Evolutionary conservation across 2,888 invertebrate species (phyloP).

Genomic region (Dascillus cervinus): DNA sequence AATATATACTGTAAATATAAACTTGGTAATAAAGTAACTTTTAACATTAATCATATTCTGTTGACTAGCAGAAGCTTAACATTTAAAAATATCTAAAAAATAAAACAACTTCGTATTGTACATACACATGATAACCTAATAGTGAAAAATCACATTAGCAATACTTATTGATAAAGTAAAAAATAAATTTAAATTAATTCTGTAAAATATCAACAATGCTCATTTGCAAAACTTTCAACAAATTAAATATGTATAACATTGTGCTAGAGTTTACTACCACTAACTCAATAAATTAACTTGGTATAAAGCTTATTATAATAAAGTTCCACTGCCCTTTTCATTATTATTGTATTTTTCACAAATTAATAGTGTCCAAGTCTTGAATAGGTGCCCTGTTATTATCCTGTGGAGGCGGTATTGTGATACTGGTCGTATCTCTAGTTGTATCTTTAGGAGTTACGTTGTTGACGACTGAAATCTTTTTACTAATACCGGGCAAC

Average conservation of each 20-base stretch:
- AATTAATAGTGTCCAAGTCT: constrained; percentile 60
- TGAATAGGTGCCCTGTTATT: constrained; percentile 56
- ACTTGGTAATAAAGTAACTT: constrained; percentile 36
- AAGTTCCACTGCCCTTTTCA: neutral
- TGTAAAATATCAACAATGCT: constrained; percentile 13
- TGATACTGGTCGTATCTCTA: too few species aligned
- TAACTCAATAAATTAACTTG: constrained; percentile 11
- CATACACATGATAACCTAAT: constrained; percentile 29
- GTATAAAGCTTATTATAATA: constrained; percentile 12
- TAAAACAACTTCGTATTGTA: constrained; percentile 37
- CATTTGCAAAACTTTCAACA: constrained; percentile 7
- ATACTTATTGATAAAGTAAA: constrained; percentile 25
- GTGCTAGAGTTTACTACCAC: constrained; percentile 17
- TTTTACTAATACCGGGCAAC: constrained; percentile 48
- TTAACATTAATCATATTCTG: constrained; percentile 38
- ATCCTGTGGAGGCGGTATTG: constrained; percentile 11
- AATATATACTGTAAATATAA: constrained; percentile 32
- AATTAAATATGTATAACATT: constrained; percentile 8
- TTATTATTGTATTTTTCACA: constrained; percentile 4
- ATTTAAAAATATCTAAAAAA: constrained; percentile 32
- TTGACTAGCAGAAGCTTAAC: constrained; percentile 39
- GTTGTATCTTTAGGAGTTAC: constrained; percentile 30
- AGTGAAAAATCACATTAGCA: constrained; percentile 36
- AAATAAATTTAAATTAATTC: constrained; percentile 9
- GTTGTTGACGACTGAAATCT: constrained; percentile 28